Percentiles rank a stretch among this genome's conserved stretches.
Evolutionary conservation across 2,797 vertebrate genomes (phyloP).

Genomic region (Lagodon rhomboides): DNA sequence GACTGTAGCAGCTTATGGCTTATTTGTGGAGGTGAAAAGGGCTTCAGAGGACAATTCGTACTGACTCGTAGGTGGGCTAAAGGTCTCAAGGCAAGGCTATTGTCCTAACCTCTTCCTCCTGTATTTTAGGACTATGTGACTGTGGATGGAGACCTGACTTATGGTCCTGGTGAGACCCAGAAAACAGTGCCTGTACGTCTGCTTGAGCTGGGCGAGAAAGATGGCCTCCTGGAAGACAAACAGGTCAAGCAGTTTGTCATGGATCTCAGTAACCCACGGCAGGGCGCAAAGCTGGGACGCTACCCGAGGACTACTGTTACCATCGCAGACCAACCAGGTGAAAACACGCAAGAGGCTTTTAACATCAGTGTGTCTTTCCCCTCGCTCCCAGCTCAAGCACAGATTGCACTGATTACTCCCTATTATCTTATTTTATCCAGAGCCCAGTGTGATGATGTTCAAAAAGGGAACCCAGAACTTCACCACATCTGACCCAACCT

Average conservation of each 20-base stretch:
- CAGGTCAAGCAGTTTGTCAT: slow-evolving; percentile 92
- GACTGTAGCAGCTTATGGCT: no score
- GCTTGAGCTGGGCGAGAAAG: slow-evolving; percentile 90
- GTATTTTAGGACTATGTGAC: slow-evolving; percentile 90
- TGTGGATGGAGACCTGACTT: slow-evolving; percentile 91
- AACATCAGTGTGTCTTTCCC: neutral
- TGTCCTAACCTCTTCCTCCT: slow-evolving; percentile 14
- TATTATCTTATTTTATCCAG: slow-evolving; percentile 58
- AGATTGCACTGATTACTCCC: neutral
- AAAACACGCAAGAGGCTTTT: slow-evolving; percentile 5
- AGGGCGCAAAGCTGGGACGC: slow-evolving; percentile 92
- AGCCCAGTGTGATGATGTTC: slow-evolving; percentile 84
- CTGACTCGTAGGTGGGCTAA: neutral
- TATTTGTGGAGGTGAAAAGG: neutral
- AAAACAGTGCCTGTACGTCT: slow-evolving; percentile 91
- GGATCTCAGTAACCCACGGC: slow-evolving; percentile 93
- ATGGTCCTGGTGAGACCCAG: slow-evolving; percentile 90
- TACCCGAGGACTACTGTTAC: slow-evolving; percentile 91
- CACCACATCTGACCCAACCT: slow-evolving; percentile 71
- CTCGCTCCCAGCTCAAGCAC: slow-evolving; percentile 60
- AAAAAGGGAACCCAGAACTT: slow-evolving; percentile 83
- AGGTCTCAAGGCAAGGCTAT: neutral
- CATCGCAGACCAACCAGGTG: slow-evolving; percentile 90
- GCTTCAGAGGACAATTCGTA: neutral
- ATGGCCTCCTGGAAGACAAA: slow-evolving; percentile 88